Evolutionary conservation across 2,797 vertebrate genomes (phyloP).

Genomic region (Tokudaia muenninki): DNA sequence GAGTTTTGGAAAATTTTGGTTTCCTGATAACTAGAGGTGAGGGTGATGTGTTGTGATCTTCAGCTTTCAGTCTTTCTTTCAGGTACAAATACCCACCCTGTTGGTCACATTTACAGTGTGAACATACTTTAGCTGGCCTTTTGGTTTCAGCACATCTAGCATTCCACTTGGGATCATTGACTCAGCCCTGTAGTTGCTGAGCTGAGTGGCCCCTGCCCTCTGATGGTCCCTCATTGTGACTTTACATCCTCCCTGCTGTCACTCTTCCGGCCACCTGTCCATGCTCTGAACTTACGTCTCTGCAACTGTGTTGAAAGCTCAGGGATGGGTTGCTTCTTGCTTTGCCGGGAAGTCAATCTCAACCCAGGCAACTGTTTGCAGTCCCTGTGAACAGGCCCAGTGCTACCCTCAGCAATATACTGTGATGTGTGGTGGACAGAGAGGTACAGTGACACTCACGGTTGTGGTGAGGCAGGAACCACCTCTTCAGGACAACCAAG

Average conservation of each 20-base stretch:
- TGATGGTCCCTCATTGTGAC: background rate
- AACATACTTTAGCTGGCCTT: background rate
- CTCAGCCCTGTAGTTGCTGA: background rate
- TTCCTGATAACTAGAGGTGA: background rate
- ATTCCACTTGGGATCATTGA: background rate
- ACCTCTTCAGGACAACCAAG: background rate
- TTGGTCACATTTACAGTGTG: background rate
- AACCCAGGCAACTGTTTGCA: background rate
- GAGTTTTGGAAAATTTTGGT: background rate
- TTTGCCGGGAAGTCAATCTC: background rate
- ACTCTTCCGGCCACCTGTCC: background rate
- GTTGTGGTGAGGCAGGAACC: slow-evolving; percentile 19
- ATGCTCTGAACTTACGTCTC: background rate
- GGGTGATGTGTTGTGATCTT: background rate
- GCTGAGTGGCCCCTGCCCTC: background rate
- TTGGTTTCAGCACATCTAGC: fast-evolving
- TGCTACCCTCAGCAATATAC: fast-evolving
- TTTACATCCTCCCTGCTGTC: background rate
- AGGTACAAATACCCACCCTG: background rate
- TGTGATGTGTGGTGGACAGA: background rate
- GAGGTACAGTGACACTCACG: background rate
- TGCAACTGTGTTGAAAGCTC: background rate
- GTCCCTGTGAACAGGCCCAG: background rate
- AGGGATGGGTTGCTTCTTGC: background rate
- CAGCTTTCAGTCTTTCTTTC: background rate